Conservation (phyloP, 2,797 vertebrate genomes). For the Sparidentex hasta region DNA sequence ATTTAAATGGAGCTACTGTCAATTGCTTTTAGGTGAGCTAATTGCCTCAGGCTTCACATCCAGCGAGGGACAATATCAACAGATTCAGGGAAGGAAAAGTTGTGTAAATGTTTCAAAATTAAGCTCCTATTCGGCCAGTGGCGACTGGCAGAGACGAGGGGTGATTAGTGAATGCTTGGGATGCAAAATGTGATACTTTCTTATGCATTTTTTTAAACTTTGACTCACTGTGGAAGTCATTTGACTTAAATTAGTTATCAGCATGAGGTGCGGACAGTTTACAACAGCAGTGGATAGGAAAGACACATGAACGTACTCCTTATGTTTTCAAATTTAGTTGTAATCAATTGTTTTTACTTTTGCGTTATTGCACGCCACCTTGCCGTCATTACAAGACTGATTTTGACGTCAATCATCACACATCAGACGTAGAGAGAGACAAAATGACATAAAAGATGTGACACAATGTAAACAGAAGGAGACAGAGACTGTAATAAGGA, state of each 20-base stretch:
- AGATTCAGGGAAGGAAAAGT: conserved; percentile 24
- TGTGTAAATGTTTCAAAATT: background rate
- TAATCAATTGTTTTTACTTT: too few species aligned
- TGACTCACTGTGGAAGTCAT: background rate
- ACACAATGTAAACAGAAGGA: too few species aligned
- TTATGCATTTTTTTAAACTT: background rate
- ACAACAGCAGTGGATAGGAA: background rate
- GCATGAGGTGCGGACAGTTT: conserved; percentile 21
- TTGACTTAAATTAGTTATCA: background rate
- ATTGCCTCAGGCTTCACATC: conserved; percentile 35
- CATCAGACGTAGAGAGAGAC: too few species aligned
- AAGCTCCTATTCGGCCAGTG: conserved; percentile 21
- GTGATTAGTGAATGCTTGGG: conserved; percentile 26
- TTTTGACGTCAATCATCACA: too few species aligned
- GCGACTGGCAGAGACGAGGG: background rate
- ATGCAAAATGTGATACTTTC: conserved; percentile 15
- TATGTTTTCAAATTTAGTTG: too few species aligned
- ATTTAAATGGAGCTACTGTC: conserved; percentile 64
- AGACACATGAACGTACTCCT: background rate
- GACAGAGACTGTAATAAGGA: too few species aligned
- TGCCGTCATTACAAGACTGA: too few species aligned
- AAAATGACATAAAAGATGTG: too few species aligned
- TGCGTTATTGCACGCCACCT: too few species aligned
- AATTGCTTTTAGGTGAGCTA: conserved; percentile 64
- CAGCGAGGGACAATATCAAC: conserved; percentile 41